Evolutionary conservation across 2,113 vertebrate species (phyloP), one percentile per base, ranked within the genome.

Genomic region (Microcebus tavaratra): DNA sequence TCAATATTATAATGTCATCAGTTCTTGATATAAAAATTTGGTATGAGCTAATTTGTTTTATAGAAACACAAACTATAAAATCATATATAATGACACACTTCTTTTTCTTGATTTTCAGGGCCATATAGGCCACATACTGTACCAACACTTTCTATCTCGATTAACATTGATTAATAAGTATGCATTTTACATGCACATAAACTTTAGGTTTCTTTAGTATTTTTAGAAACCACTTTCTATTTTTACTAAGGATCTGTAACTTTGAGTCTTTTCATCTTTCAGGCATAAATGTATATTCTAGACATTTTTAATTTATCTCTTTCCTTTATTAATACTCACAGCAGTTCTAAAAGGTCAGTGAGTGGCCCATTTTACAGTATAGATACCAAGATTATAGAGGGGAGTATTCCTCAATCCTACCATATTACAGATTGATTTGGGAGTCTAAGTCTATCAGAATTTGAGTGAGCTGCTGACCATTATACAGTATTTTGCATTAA

Each of bases 351-450:
- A 67, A 59, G 11, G 8, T 36, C 10, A n/a, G 7, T 61, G 15
- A 78, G 8, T 65, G 29, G 48, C 10, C 82, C 11, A 78, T 20
- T 29, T 67, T 55, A 31, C 3, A 39, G 21, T 25, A 20, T 21
- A 45, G 14, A 34, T 5, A 29, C 9, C 1, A 2, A 67, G 18
- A 2, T 76, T 34, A 14, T 5, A 13, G 4, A 63, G 3, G 25
- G 6, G 10, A 42, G 36, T 18, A 45, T 72, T 63, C 25, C 39
- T 87, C 11, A 67, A 20, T 36, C 57, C n/a, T 50, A 12, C 4
- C 18, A 55, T 6, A 55, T 75, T 39, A 57, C 10, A 3, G 13
- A 23, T 25, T 20, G 6, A 9, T 4, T 36, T 86, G 9, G 8
- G 42, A 81, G 5, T 9, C 25, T 34, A 2, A 27, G 9, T 67